A percentile compares a stretch with the other conserved stretches of the same genome.
phyloP scores from a whole-genome alignment of 2,797 vertebrate species.

The Epinephelus coioides region DNA sequence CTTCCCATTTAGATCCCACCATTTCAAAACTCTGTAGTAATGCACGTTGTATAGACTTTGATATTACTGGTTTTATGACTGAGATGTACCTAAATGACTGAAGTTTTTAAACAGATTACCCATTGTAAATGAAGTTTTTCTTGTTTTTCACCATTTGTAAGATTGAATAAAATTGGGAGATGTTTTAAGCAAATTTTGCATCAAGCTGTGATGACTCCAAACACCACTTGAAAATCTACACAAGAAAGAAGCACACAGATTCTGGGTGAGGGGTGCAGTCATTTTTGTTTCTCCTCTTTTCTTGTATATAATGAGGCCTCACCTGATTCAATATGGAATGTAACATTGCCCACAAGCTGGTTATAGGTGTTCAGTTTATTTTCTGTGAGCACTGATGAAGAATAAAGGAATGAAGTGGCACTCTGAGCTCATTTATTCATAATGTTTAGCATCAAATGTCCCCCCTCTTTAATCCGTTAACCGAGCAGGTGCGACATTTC shows the following conservation, averaged over 20 bases:
- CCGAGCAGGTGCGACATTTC: neutral
- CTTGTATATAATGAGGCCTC: conserved; percentile 94
- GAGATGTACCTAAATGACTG: conserved; percentile 96
- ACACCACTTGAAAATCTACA: conserved; percentile 52
- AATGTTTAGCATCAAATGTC: neutral
- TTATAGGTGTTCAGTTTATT: conserved; percentile 92
- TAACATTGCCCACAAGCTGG: conserved; percentile 94
- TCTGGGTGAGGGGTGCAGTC: conserved; percentile 36
- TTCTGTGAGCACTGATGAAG: conserved; percentile 96
- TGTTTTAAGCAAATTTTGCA: conserved; percentile 95
- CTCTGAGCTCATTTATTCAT: conserved; percentile 61
- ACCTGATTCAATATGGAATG: conserved; percentile 94
- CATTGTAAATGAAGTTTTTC: conserved; percentile 98
- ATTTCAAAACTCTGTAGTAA: conserved; percentile 97
- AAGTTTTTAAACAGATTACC: conserved; percentile 99
- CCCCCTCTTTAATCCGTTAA: neutral
- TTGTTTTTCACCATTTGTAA: conserved; percentile 98
- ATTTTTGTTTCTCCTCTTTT: conserved; percentile 87
- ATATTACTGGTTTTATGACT: conserved; percentile 99
- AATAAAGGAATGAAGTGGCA: conserved; percentile 94
- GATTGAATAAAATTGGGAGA: conserved; percentile 94
- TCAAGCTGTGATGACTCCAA: conserved; percentile 83
- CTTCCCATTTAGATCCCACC: conserved; percentile 94
- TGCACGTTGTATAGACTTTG: conserved; percentile 99
- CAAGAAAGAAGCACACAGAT: conserved; percentile 46